Base-by-base conservation (phyloP, 2,113 vertebrate species). In the Halichoeres trimaculatus region DNA sequence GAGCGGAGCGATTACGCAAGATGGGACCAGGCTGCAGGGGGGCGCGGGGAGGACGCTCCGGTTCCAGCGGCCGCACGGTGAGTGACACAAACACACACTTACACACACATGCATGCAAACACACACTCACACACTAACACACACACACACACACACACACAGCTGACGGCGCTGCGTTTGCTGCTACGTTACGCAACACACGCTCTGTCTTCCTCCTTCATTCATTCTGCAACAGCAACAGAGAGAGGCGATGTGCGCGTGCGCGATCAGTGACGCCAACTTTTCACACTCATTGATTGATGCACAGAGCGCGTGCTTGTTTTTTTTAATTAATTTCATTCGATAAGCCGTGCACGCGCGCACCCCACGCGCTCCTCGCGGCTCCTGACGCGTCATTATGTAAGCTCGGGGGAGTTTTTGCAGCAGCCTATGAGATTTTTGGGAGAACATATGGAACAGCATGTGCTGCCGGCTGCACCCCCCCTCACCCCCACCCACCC, bases 1-100 rank as follows among this genome's bases (percentile, higher is more conserved):
- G 87, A 86, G 74, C 54, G 48, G 67, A 69, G 60, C 62, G 14
- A 34, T 77, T 63, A 56, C 57, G 78, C 74, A 76, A 63, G 74
- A 67, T n/a, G 43, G 55, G 22, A 36, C 38, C 3, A 68, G 73
- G 59, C 24, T 50, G 22, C 64, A 19, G 52, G 70, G 74, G 69
- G 57, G 41, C 47, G 53, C 38, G 16, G 68, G 30, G 65, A 70
- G 69, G 68, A 77, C 30, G 55, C 70, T 85, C 74, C 84, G 89
- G 34, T 89, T 86, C 54, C 91, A 85, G 70, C 83, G 90, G 3
- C 84, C 87, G 12, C 80, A 86, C 67, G 85, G 91, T 92, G 78
- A 90, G 88, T 76, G 38, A 73, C 55, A 53, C 71, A 13, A 30
- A 24, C 63, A 16, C 52, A 41, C 45, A 38, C 45, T 36, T 16